These are phyloP conservation scores for Latheticus oryzae DNA, from an alignment of 2,888 invertebrate genomes.

Conservation along the genomic window DNA sequence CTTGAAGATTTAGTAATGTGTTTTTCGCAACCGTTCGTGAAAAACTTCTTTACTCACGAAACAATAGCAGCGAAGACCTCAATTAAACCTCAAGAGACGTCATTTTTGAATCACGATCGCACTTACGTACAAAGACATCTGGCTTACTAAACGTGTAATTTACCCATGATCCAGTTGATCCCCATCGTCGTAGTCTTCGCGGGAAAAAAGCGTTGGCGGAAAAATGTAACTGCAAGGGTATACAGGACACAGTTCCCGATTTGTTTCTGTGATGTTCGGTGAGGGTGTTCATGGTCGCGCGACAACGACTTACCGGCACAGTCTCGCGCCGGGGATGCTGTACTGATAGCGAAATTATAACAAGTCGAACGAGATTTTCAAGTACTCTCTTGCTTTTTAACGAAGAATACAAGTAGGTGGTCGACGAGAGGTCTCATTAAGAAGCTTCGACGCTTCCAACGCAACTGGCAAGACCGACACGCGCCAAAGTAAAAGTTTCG, in stretches of 20 bases:
- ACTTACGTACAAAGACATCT: too few relatives aligned
- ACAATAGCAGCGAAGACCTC: slow-evolving; percentile 10
- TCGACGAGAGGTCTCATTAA: slow-evolving; percentile 26
- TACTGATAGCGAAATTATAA: slow-evolving; percentile 53
- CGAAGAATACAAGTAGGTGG: slow-evolving; percentile 52
- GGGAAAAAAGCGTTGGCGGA: slow-evolving; percentile 70
- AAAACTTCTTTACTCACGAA: slow-evolving; percentile 8
- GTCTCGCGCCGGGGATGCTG: slow-evolving; percentile 48
- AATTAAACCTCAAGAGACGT: slow-evolving; percentile 5
- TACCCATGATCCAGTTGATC: slow-evolving; percentile 81
- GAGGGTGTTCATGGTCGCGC: slow-evolving; percentile 21
- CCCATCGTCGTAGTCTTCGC: slow-evolving; percentile 77
- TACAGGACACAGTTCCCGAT: slow-evolving; percentile 65
- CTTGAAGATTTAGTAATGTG: slow-evolving; percentile 37
- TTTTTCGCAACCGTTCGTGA: slow-evolving; percentile 36
- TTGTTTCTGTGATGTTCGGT: slow-evolving; percentile 58
- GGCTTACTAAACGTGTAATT: slow-evolving; percentile 12
- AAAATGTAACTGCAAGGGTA: slow-evolving; percentile 72
- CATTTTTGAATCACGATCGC: slow-evolving; percentile 12
- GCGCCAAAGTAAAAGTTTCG: slow-evolving; percentile 30
- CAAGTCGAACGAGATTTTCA: slow-evolving; percentile 65
- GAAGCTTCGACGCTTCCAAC: slow-evolving; percentile 35
- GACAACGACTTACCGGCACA: too few relatives aligned
- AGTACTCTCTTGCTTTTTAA: slow-evolving; percentile 57
- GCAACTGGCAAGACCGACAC: slow-evolving; percentile 24